Base-by-base conservation (phyloP, 2,113 vertebrate genomes). In the Ctenomys sociabilis region DNA sequence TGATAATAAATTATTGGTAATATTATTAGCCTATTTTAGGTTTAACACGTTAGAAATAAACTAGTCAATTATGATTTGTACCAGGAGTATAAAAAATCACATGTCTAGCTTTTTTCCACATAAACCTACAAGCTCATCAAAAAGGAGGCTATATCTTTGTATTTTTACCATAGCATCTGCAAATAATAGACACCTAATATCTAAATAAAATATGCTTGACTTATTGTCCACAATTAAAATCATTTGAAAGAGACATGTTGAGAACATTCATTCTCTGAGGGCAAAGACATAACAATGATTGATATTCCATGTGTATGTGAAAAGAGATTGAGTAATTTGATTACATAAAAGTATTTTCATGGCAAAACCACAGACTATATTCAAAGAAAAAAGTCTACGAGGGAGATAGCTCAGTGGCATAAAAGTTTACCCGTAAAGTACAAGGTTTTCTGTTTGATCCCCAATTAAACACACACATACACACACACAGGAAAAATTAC, bases 201-300 rank as follows among this genome's bases (percentile, higher is more conserved):
- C 83, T 68, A 75, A 75, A 83, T 35, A 85, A 54, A 93, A 7
- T 61, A 73, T 85, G 26, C 72, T 93, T 91, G 83, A 88, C 88
- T 61, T 88, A 45, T 64, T 95, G 35, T 30, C 95, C 43, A 78
- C 54, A 84, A 73, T 73, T 91, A 91, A 89, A 94, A 64, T 88
- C 45, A 59, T 49, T 80, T n/a, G 26, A 93, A 9, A 80, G 32
- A 45, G 16, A 17, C 30, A 45, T 57, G 7, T 45, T 88, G 72
- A 84, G 84, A 84, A 94, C 22, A 75, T n/a, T 64, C 10, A 64
- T 24, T 83, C 26, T 89, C 26, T 75, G 7, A 61, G 19, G 32
- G 40, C 49, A 52, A 88, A 93, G 40, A 49, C 3, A 35, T 93
- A 84, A 68, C 28, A 64, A 70, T 70, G 19, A 80, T 88, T 80